Conservation (phyloP, 2,888 invertebrate species). For the Cerceris rybyensis region DNA sequence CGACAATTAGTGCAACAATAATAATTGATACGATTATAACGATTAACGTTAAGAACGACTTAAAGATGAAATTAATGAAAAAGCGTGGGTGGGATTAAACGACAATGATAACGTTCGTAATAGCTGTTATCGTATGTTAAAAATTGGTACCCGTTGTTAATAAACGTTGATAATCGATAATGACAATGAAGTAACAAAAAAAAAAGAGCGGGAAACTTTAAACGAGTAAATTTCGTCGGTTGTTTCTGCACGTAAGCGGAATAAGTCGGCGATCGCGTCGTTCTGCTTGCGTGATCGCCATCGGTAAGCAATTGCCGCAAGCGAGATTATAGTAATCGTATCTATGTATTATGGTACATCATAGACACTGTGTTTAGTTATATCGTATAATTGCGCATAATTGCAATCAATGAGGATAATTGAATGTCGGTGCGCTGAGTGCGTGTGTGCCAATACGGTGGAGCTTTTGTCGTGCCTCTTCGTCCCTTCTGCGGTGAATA, state of each 20-base stretch:
- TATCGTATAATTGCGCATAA: constrained; percentile 27
- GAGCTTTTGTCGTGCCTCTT: constrained; percentile 45
- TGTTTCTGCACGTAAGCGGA: constrained; percentile 5
- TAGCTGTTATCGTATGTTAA: constrained; percentile 47
- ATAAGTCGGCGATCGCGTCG: constrained; percentile 6
- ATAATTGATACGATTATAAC: constrained; percentile 44
- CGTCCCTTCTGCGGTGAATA: constrained; percentile 35
- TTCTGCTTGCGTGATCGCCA: not conserved
- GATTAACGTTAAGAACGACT: constrained; percentile 37
- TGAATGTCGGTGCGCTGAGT: constrained; percentile 17
- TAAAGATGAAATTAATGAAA: constrained; percentile 8
- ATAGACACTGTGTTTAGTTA: constrained; percentile 35
- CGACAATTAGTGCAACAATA: constrained; percentile 23
- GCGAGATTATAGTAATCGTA: constrained; percentile 1
- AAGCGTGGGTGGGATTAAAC: constrained; percentile 4
- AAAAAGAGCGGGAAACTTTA: not conserved
- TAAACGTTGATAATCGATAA: constrained; percentile 50
- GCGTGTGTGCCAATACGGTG: constrained; percentile 42
- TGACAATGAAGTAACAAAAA: constrained; percentile 47
- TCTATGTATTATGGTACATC: constrained; percentile 24
- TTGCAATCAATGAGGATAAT: constrained; percentile 34
- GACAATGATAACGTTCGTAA: constrained; percentile 37
- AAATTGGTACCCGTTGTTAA: constrained; percentile 40
- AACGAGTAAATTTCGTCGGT: constrained; percentile 5
- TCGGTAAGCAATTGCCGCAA: not conserved